These are phyloP conservation scores for Chaetops frenatus DNA, from an alignment of 2,113 vertebrate genomes.

Conservation along the genomic window DNA sequence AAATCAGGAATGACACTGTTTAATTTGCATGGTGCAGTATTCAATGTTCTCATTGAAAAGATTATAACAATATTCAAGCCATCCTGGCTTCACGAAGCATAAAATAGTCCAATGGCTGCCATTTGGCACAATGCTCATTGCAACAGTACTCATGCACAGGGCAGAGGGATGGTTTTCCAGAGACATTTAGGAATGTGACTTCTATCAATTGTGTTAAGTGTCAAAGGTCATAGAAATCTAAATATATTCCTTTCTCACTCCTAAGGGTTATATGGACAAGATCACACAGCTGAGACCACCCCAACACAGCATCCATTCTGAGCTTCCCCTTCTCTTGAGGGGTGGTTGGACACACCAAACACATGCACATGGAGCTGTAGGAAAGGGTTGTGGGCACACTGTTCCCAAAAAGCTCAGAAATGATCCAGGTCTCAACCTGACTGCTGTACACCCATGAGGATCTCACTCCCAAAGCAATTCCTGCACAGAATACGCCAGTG, in stretches of 20 bases:
- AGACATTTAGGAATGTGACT: neutral
- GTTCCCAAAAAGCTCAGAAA: neutral
- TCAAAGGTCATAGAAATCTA: neutral
- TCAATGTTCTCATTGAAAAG: neutral
- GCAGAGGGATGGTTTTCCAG: neutral
- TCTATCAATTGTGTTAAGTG: neutral
- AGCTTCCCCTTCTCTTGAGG: neutral
- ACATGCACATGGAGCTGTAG: fast-evolving
- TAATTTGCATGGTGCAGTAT: neutral
- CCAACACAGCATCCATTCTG: neutral
- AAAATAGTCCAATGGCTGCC: neutral
- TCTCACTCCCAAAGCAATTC: neutral
- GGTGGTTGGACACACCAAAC: neutral
- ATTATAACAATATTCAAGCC: neutral
- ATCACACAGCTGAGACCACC: neutral
- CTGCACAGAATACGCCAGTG: neutral
- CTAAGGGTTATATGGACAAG: neutral
- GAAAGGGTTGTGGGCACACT: neutral
- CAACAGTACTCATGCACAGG: neutral
- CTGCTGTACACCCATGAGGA: neutral
- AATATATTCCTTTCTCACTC: neutral
- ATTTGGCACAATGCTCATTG: neutral
- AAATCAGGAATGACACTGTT: neutral
- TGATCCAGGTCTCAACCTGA: neutral
- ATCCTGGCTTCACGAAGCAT: neutral